Base-by-base conservation (phyloP, 2,113 vertebrate species). In the Alethe castanea region DNA sequence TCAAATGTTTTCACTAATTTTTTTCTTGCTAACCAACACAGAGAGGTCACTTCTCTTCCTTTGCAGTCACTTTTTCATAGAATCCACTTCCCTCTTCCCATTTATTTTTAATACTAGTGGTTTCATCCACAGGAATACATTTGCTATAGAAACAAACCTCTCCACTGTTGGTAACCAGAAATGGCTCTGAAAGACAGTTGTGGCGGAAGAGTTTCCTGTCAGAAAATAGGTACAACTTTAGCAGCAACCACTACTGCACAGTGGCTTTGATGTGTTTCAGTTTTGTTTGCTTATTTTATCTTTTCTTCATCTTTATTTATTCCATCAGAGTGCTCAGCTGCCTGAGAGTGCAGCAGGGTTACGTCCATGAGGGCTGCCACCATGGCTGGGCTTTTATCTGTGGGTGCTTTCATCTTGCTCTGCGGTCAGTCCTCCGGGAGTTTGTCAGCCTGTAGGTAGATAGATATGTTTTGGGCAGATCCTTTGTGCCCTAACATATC, bases 131-230 rank as follows among this genome's bases (percentile, higher is more conserved):
- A 86, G 50, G 79, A 85, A 61, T 57, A 73, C 29, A 64, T 86
- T 83, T 86, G 31, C 90, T 93, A 67, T 16, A 88, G 76, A 94
- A 96, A 96, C 88, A 95, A 95, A 84, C 4, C 8, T 23, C 26
- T 71, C 35, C 57, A 57, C 40, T 65, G 9, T 16, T 90, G 57
- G 48, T 74, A 92, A 93, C 40, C 60, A 95, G 57, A 92, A 96
- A 65, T 4, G 14, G 8, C 54, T 57, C 69, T 83, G 36, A 96
- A 90, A 72, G 44, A 31, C 72, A 62, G 26, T 88, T 71, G 52
- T 81, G 44, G 38, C 19, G 36, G 92, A 93, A 94, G 60, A 74
- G 52, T n/a, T 93, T 96, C 92, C 95, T 96, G 88, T 69, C 85
- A 95, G 33, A 92, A 95, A 93, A 94, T 60, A 88, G 79, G 82